Percentiles rank a stretch among this genome's conserved stretches.
Conservation (phyloP, 2,888 invertebrate species). For the Drosophila picticornis region DNA sequence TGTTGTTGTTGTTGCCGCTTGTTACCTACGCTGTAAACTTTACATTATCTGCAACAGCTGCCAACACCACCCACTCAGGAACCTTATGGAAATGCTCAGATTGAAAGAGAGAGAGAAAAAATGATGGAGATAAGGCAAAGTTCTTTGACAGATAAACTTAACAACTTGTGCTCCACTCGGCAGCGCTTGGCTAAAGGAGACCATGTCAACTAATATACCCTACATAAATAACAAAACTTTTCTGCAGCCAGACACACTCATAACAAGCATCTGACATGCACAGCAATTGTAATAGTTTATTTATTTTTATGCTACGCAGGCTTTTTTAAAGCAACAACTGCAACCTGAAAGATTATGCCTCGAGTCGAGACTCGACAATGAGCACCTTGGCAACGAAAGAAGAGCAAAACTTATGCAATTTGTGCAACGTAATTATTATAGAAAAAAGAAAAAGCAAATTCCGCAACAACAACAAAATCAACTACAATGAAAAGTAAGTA, state of each 20-base stretch:
- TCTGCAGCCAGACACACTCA: background rate
- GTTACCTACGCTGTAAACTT: slow-evolving; percentile 69
- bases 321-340: slow-evolving; percentile 7
- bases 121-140: slow-evolving; percentile 49
- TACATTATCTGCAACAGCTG: slow-evolving; percentile 71
- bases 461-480: slow-evolving; percentile 32
- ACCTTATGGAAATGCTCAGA: slow-evolving; percentile 71
- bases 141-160: slow-evolving; percentile 54
- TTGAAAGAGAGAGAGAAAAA: slow-evolving; percentile 56
- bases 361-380: slow-evolving; percentile 31
- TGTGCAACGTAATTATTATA: slow-evolving; percentile 81
- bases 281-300: background rate
- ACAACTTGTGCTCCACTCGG: slow-evolving; percentile 13
- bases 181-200: background rate
- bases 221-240: slow-evolving; percentile 3
- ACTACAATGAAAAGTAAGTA: slow-evolving; percentile 12
- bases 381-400: slow-evolving; percentile 41
- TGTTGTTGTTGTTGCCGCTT: slow-evolving; percentile 45
- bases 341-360: slow-evolving; percentile 7
- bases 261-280: slow-evolving; percentile 1
- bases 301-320: background rate
- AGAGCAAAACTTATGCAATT: slow-evolving; percentile 82
- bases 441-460: background rate
- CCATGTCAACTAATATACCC: slow-evolving; percentile 9
- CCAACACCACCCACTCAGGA: slow-evolving; percentile 52